A percentile compares a stretch with the other conserved stretches of the same genome.
Evolutionary conservation across 1,140 invertebrate genomes (phyloP).

Genomic region (Drosophila nikananu): DNA sequence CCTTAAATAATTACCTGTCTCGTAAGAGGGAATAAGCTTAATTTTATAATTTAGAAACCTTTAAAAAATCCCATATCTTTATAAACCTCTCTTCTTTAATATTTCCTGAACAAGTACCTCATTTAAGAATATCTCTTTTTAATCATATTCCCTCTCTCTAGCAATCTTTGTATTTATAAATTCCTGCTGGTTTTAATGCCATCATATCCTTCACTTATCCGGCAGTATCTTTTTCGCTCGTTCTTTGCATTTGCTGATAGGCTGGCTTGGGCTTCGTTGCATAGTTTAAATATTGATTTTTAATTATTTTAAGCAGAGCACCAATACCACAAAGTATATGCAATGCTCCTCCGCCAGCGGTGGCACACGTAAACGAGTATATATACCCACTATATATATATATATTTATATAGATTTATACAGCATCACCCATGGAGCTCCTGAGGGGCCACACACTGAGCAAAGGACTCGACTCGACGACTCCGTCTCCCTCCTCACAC

Average conservation of each 20-base stretch:
- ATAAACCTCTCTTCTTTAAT: not conserved
- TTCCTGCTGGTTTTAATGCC: slow-evolving; percentile 20
- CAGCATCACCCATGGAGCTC: slow-evolving; percentile 48
- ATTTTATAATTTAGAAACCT: not conserved
- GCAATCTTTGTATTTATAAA: slow-evolving; percentile 4
- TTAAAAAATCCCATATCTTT: not conserved
- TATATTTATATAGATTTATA: slow-evolving; percentile 34
- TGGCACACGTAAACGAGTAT: slow-evolving; percentile 33
- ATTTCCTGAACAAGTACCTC: not conserved
- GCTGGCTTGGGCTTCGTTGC: slow-evolving; percentile 22
- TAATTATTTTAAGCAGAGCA: slow-evolving; percentile 81
- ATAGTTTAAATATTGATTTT: slow-evolving; percentile 83
- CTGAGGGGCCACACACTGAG: slow-evolving; percentile 59
- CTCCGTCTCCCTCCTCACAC: slow-evolving; percentile 52
- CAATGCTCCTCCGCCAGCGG: slow-evolving; percentile 45
- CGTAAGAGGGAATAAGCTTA: not conserved
- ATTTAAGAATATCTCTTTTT: slow-evolving; percentile 1
- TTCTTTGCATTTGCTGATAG: slow-evolving; percentile 25
- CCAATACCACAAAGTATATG: slow-evolving; percentile 74
- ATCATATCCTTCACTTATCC: not conserved
- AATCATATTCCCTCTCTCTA: not conserved
- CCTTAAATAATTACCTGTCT: not conserved
- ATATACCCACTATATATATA: slow-evolving; percentile 27
- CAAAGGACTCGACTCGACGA: slow-evolving; percentile 46
- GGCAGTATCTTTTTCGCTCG: not conserved